Evolutionary conservation across 2,888 invertebrate genomes (phyloP), one percentile per base, ranked within the genome.

Genomic region (Pyrrhia umbra): DNA sequence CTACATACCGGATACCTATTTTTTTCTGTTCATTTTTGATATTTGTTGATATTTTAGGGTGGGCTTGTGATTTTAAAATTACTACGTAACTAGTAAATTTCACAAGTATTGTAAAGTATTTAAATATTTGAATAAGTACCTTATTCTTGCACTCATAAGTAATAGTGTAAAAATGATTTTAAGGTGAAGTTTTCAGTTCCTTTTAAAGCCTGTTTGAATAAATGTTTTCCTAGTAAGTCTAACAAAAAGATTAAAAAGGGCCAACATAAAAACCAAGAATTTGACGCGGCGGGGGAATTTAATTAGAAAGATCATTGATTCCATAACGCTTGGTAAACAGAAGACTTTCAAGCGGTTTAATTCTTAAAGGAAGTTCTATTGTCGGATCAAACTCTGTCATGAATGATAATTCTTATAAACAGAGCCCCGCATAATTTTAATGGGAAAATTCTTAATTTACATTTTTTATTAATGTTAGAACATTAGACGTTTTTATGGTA

Each of bases 221-320:
- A 40, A 46, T 18, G 46, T 51, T 20, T 23, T 27, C 15, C 8
- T 37, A 34, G n/a, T 10, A 20, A 66, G 6, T 8, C 13, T 9
- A 16, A 25, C 15, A 45, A 27, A 40, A 47, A 49, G 20, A 18
- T 1, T 25, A n/a, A 2, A 16, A 20, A 42, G 9, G 8, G 15
- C 21, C 8, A 21, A 21, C n/a, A 23, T 21, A 30, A 37, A 49
- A 20, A 51, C 2, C 42, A 30, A 25, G 57, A 73, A 68, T 64
- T 64, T 52, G 57, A 65, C 58, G 46, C 68, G 56, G 72, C 82
- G 71, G 68, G 60, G 79, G 85, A 89, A 90, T 90, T 87, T 86
- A 87, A 90, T 90, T 88, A 87, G 75, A 79, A 80, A 82, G 82
- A 86, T 85, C 86, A 87, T 86, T 87, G 86, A 85, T 87, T 87